Conservation (phyloP, 2,888 invertebrate species). For the Unio delphinus region DNA sequence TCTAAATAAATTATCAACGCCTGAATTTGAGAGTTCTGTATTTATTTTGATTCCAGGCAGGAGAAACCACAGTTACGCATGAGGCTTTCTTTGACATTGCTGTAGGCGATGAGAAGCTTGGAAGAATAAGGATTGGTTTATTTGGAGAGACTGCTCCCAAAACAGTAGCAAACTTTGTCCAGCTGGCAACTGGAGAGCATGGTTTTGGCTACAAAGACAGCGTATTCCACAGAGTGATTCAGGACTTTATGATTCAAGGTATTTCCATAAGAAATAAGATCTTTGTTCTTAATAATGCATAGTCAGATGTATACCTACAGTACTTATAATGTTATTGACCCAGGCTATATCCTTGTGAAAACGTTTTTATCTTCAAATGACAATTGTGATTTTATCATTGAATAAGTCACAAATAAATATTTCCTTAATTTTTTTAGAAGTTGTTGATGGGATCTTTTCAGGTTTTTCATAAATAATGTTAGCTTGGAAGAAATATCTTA, state of each 20-base stretch:
- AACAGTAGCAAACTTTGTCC: conserved; percentile 88
- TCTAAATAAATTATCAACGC: too few relatives aligned
- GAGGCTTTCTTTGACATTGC: conserved; percentile 87
- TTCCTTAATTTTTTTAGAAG: not conserved
- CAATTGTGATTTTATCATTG: too few relatives aligned
- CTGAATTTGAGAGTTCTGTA: not conserved
- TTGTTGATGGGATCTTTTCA: not conserved
- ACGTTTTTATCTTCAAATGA: too few relatives aligned
- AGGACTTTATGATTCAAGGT: conserved; percentile 93
- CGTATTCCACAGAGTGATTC: conserved; percentile 87
- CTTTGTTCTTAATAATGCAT: not conserved
- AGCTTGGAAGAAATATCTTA: not conserved
- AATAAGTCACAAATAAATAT: not conserved
- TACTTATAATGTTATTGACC: too few relatives aligned
- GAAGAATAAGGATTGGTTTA: conserved; percentile 88
- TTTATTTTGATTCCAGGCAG: conserved; percentile 36
- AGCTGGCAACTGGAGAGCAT: conserved; percentile 76
- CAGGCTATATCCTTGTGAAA: too few relatives aligned
- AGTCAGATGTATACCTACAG: too few relatives aligned
- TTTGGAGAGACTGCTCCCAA: conserved; percentile 90
- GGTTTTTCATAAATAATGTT: not conserved
- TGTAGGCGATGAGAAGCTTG: conserved; percentile 81
- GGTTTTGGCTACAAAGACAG: conserved; percentile 81
- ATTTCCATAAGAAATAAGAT: not conserved
- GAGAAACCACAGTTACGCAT: conserved; percentile 78